phyloP scores from a whole-genome alignment of 2,888 invertebrate genomes.

The Ametastegia equiseti region DNA sequence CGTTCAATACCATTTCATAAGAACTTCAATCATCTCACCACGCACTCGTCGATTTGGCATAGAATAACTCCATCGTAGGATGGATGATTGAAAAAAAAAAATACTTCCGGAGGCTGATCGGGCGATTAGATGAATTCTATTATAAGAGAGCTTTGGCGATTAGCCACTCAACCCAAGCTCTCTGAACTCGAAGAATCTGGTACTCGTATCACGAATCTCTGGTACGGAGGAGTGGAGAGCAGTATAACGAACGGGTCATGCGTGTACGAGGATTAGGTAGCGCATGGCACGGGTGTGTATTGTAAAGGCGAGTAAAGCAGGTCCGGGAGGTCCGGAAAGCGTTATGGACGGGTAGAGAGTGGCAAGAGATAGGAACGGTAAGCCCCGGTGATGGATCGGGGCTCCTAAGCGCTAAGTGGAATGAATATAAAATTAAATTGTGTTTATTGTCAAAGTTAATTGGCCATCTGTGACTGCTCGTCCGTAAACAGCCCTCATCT shows the following conservation, averaged over 20 bases:
- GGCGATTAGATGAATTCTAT: background rate
- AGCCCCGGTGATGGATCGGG: conserved; percentile 70
- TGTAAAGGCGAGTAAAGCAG: conserved; percentile 51
- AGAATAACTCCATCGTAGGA: background rate
- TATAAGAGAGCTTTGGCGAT: background rate
- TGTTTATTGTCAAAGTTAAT: conserved; percentile 72
- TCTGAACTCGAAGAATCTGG: background rate
- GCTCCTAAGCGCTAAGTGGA: conserved; percentile 69
- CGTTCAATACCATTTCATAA: no score
- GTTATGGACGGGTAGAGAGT: conserved; percentile 62
- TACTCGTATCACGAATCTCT: conserved; percentile 60
- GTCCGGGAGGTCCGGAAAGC: conserved; percentile 51
- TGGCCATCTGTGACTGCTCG: conserved; percentile 72
- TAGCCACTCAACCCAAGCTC: background rate
- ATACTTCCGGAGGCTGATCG: background rate
- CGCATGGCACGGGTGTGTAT: conserved; percentile 52
- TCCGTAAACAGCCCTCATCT: conserved; percentile 52
- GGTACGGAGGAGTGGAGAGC: conserved; percentile 61
- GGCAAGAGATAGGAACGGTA: conserved; percentile 67
- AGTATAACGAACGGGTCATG: conserved; percentile 27
- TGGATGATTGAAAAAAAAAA: background rate
- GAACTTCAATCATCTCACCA: background rate
- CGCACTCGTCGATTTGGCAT: background rate
- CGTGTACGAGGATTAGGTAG: conserved; percentile 52
- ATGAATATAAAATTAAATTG: conserved; percentile 73